phyloP scores from a whole-genome alignment of 1,140 invertebrate species.

The Cryptotermes secundus region DNA sequence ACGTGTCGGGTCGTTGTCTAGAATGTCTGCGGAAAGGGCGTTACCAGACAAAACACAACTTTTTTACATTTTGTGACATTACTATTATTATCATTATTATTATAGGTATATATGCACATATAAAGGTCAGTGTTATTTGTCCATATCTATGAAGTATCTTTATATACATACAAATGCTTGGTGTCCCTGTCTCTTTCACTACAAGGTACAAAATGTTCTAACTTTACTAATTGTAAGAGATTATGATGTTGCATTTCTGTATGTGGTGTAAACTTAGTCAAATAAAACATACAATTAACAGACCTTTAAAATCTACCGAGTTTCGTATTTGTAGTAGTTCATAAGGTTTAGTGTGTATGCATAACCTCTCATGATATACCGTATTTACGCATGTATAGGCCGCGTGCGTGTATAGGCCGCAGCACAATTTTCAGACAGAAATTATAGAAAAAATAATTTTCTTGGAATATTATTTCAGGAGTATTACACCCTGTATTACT shows the following conservation, averaged over 20 bases:
- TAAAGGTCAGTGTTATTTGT: slow-evolving; percentile 31
- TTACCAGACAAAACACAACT: slow-evolving; percentile 28
- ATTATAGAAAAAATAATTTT: too few species aligned
- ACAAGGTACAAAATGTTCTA: slow-evolving; percentile 25
- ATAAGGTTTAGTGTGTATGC: too few species aligned
- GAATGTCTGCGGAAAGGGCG: slow-evolving; percentile 34
- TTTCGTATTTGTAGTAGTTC: too few species aligned
- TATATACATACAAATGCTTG: slow-evolving; percentile 27
- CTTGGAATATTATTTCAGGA: too few species aligned
- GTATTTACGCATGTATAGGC: too few species aligned
- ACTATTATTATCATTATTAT: slow-evolving; percentile 20
- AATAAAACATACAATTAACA: slow-evolving; percentile 29
- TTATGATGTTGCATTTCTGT: slow-evolving; percentile 33
- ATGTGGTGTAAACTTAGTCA: slow-evolving; percentile 32
- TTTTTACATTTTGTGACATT: slow-evolving; percentile 27
- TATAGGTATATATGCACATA: slow-evolving; percentile 29
- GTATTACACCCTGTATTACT: too few species aligned
- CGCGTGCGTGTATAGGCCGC: too few species aligned
- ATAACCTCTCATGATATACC: too few species aligned
- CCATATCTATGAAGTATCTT: slow-evolving; percentile 22
- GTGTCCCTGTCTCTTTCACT: slow-evolving; percentile 23
- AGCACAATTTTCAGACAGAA: too few species aligned
- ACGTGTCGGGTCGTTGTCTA: slow-evolving; percentile 36
- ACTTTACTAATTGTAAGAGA: slow-evolving; percentile 29
- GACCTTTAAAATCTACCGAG: not conserved